phyloP scores from a whole-genome alignment of 2,888 invertebrate genomes.

The Mesochorus sp. region DNA sequence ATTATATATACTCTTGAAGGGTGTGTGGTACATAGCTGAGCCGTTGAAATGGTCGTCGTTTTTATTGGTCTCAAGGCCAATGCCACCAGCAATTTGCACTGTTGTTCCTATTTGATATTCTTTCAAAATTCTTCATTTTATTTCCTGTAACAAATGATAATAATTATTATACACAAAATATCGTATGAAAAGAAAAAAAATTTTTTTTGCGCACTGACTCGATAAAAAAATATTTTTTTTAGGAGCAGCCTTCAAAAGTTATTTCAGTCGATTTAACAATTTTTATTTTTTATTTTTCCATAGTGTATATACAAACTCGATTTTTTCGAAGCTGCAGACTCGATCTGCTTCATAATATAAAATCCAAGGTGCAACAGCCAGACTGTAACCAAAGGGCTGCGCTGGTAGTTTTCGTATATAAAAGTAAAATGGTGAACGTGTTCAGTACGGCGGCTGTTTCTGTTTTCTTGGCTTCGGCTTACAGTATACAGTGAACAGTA shows the following conservation, averaged over 20 bases:
- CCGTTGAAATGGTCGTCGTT: constrained; percentile 55
- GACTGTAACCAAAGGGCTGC: background rate
- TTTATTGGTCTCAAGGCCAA: constrained; percentile 62
- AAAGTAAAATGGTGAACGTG: constrained; percentile 39
- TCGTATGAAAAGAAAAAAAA: too few relatives aligned
- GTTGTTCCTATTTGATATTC: constrained; percentile 45
- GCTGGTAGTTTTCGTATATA: constrained; percentile 23
- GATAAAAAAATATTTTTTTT: too few relatives aligned
- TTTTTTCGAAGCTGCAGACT: background rate
- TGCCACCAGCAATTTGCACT: constrained; percentile 44
- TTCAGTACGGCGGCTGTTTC: background rate
- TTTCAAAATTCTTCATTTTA: too few relatives aligned
- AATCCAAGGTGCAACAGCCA: background rate
- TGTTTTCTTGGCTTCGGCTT: background rate
- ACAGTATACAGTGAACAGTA: too few relatives aligned
- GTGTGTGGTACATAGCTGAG: background rate
- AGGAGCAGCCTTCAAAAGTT: too few relatives aligned
- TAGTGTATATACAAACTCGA: background rate
- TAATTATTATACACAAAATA: too few relatives aligned
- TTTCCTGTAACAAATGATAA: too few relatives aligned
- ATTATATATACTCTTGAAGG: constrained; percentile 48
- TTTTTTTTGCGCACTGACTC: too few relatives aligned
- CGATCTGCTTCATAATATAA: background rate
- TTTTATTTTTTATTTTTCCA: background rate
- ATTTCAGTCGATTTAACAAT: background rate